These are phyloP conservation scores for Lanius ludovicianus DNA, from an alignment of 2,113 vertebrate genomes.

Conservation along the genomic window DNA sequence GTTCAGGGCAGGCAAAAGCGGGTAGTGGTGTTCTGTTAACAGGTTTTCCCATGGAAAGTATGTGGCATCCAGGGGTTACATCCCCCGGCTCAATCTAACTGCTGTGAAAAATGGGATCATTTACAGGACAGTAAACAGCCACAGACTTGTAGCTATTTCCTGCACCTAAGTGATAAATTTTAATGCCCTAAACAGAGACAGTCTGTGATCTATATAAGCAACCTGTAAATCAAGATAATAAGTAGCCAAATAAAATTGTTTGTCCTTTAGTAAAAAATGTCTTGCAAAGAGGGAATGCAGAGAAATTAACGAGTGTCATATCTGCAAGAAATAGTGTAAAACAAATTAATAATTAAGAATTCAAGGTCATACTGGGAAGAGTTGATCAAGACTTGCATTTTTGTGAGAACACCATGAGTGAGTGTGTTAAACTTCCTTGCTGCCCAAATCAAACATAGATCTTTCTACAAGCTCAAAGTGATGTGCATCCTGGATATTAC, in stretches of 20 bases:
- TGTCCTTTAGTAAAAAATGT: constrained; percentile 13
- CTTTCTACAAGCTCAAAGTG: neutral
- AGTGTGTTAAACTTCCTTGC: neutral
- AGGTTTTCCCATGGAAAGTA: neutral
- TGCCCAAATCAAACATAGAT: neutral
- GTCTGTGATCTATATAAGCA: constrained; percentile 17
- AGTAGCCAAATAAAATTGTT: neutral
- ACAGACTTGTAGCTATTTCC: neutral
- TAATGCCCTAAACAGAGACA: constrained; percentile 1
- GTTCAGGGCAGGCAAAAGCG: neutral
- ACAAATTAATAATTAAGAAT: constrained; percentile 50
- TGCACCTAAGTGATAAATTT: constrained; percentile 25
- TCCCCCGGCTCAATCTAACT: neutral
- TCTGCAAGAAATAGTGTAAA: constrained; percentile 27
- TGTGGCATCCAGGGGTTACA: neutral
- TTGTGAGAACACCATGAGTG: neutral
- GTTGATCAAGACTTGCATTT: neutral
- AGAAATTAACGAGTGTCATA: constrained; percentile 33
- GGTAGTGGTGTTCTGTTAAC: neutral
- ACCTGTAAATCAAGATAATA: constrained; percentile 39
- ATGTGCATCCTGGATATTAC: neutral
- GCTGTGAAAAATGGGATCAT: constrained; percentile 4
- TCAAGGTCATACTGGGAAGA: constrained; percentile 19
- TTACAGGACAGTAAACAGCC: constrained; percentile 14
- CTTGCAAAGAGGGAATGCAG: neutral